Evolutionary conservation across 2,888 invertebrate genomes (phyloP), one percentile per base, ranked within the genome.

Genomic region (Drosophila leonis): DNA sequence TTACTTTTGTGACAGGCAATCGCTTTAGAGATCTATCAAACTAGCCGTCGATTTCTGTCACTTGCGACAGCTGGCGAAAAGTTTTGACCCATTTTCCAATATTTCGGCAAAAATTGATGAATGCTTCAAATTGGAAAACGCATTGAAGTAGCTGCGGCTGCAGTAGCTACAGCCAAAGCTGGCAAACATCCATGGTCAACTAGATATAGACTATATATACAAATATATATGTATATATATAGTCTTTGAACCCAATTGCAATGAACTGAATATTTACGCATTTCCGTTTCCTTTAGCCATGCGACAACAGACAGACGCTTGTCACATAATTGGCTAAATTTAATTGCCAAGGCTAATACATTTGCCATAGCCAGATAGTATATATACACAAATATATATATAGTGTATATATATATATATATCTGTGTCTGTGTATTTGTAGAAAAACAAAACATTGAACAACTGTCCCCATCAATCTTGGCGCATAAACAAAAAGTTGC

Each of bases 401-500:
- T 55, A 18, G 1, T 13, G 13, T 31, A 48, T 31, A 4, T 49
- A 0, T 18, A 13, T 31, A 31, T 31, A 1, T 49, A 0, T 46
- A 0, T 18, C 4, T 20, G 6, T 24, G 41, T 41, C 48, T 63
- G 35, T 46, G 24, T 44, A 13, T 46, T 2, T 41, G 48, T 31
- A 52, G 46, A 60, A 61, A 84, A 84, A 75, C 74, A 84, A 82
- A 84, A 78, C 89, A 80, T 77, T 86, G 83, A 77, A 61, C 86
- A 86, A 83, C 88, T 86, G 90, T 82, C 77, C 70, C 67, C 90
- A 87, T 86, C 88, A 87, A 89, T 86, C 90, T 76, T 52, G 29
- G 39, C 60, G 31, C 52, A 66, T 77, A 74, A 72, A 67, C 59
- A 88, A 48, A 57, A 41, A 46, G 20, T 15, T 37, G 29, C 35